Evolutionary conservation across 1,140 invertebrate genomes (phyloP), one percentile per base, ranked within the genome.

Genomic region (Drosophila nigromelanica): DNA sequence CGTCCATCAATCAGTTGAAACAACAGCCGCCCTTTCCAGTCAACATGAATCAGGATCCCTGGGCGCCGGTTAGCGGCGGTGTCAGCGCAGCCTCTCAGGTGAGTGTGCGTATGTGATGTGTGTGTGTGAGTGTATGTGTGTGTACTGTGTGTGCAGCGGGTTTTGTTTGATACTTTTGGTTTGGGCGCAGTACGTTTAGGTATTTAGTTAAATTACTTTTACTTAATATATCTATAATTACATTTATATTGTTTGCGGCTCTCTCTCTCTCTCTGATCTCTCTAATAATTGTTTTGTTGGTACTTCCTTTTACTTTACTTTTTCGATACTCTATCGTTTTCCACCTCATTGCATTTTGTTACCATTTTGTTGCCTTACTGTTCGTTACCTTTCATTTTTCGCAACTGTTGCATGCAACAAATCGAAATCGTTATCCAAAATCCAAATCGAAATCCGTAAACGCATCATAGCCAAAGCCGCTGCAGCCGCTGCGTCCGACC

Each of bases 1-100:
- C 93, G 77, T 92, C 93, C 76, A 93, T 93, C 63, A 93, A 93
- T 90, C 93, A 93, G 80, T 92, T 93, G 73, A 93, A 93, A 86
- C 93, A 93, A 67, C 91, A 92, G 60, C 79, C 90, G 56, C 89
- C 92, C 50, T 93, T 93, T 58, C 87, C 90, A 54, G 85, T 92
- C 37, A 89, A 78, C 60, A 80, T 89, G 75, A 91, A 91, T 63
- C 91, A 92, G 78, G 92, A 92, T 90, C 92, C 92, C 40, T 92
- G 92, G 92, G 90, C 91, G 56, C 92, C 92, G 15, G 90, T 89
- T n/a, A 86, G 68, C 66, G 83, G 80, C 56, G 71, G 80, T 14
- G 82, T 76, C 56, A 80, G 73, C 66, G 54, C 80, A 58, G 69
- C 77, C 18, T 76, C 80, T 42, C 91, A 92, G 86, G 90, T 91